Percentiles rank a stretch among this genome's conserved stretches.
These are phyloP conservation scores for Brenthis ino DNA, from an alignment of 2,888 invertebrate genomes.

Conservation along the genomic window DNA sequence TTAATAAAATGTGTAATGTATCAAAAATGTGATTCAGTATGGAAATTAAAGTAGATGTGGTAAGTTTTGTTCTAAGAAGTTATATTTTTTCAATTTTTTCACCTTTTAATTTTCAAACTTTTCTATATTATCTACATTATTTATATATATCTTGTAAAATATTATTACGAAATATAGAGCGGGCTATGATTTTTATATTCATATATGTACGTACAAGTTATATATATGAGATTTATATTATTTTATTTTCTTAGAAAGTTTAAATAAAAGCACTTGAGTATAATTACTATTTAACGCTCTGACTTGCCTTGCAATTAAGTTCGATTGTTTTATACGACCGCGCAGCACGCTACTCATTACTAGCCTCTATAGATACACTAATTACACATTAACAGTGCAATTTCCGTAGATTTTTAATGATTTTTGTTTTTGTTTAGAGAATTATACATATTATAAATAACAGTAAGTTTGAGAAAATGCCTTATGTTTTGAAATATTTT, in stretches of 20 bases:
- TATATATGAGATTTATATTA: background rate
- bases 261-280: constrained; percentile 2
- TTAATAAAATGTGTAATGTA: constrained; percentile 6
- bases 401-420: background rate
- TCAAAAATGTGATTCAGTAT: constrained; percentile 48
- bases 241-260: background rate
- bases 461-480: no score
- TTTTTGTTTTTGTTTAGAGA: no score
- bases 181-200: background rate
- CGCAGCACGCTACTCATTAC: constrained; percentile 35
- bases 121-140: background rate
- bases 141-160: no score
- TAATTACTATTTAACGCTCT: constrained; percentile 13
- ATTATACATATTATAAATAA: no score
- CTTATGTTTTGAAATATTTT: no score
- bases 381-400: constrained; percentile 12
- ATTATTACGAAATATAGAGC: no score
- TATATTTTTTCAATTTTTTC: background rate
- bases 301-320: constrained; percentile 22
- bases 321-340: constrained; percentile 20
- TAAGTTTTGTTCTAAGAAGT: constrained; percentile 49
- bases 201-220: background rate
- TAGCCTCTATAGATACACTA: constrained; percentile 10
- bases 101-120: background rate
- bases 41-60: constrained; percentile 75